Base-by-base conservation (phyloP, 2,888 invertebrate genomes). In the Heliconius erato region DNA sequence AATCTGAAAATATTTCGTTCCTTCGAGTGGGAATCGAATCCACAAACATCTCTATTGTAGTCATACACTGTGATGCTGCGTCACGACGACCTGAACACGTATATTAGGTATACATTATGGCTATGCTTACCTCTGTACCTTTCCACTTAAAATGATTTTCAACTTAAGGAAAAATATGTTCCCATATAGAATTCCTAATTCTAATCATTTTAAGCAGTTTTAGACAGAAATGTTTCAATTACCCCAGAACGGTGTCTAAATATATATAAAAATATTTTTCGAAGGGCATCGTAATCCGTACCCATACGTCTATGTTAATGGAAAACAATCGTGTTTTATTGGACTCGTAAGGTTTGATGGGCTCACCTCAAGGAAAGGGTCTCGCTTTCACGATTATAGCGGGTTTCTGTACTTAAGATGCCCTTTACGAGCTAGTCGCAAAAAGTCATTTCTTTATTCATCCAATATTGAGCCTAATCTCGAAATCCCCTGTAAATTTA, bases 271-370 rank as follows among this genome's bases (percentile, higher is more conserved):
- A 82, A 81, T 67, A 82, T 82, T 84, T 83, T 35, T 54, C 40
- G 26, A 40, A 16, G 35, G 63, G 35, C 35, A 63, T 76, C 35
- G 82, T 80, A 79, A 82, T 78, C 77, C 80, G 79, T 72, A 76
- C 74, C 74, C 74, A 79, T 80, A 85, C 81, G 90, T 91, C 92
- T 90, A 93, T 92, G 93, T 92, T 94, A 95, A 95, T 94, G 94
- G 94, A 93, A 94, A 94, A 94, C 95, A 95, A 95, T 95, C 93
- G 94, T 95, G 95, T 94, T 95, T 95, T 95, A 95, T 95, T 94
- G 91, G 91, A 90, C 93, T 93, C 95, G 91, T 95, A 94, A 95
- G 92, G 90, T 93, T 95, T 95, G 94, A 95, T 95, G 91, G 94
- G 91, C 92, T 94, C 93, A 94, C 94, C 95, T 93, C 92, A 91